These are phyloP conservation scores for Callipepla squamata DNA, from an alignment of 2,113 vertebrate species.

Conservation along the genomic window DNA sequence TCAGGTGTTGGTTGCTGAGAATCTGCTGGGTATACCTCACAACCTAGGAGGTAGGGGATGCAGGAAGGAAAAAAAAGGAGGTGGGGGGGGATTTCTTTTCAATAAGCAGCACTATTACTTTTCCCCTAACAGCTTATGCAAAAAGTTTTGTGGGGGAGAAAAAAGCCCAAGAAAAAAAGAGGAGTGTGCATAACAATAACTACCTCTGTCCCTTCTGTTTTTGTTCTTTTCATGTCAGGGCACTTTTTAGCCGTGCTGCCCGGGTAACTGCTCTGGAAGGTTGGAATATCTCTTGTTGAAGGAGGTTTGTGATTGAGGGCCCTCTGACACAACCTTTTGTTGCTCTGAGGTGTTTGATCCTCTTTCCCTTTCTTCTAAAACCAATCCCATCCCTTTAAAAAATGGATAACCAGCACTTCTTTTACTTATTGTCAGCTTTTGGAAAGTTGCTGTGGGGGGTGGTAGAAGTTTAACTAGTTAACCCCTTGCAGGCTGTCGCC, in stretches of 20 bases:
- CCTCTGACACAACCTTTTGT: conserved; percentile 98
- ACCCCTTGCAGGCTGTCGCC: conserved; percentile 72
- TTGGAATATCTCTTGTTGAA: conserved; percentile 86
- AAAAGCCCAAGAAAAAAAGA: conserved; percentile 52
- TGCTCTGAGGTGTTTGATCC: conserved; percentile 97
- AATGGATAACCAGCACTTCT: conserved; percentile 87
- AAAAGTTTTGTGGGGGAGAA: conserved; percentile 74
- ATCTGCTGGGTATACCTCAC: conserved; percentile 60
- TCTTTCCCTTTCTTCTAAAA: conserved; percentile 91
- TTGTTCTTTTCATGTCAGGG: conserved; percentile 92
- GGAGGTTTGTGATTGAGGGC: conserved; percentile 94
- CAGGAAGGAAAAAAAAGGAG: background rate
- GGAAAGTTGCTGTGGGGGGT: conserved; percentile 80
- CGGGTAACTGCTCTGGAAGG: conserved; percentile 90
- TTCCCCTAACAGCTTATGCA: conserved; percentile 77
- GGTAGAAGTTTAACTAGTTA: conserved; percentile 87
- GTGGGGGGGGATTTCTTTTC: conserved; percentile 68
- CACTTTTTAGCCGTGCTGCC: conserved; percentile 89
- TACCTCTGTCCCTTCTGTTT: conserved; percentile 94
- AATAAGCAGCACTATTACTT: conserved; percentile 69
- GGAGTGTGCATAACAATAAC: conserved; percentile 94
- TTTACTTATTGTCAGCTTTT: conserved; percentile 86
- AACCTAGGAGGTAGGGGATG: conserved; percentile 73
- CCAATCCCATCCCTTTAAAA: conserved; percentile 88
- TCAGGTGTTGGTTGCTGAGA: conserved; percentile 78